These are phyloP conservation scores for Peromyscus maniculatus DNA, from an alignment of 2,113 vertebrate species.

Conservation along the genomic window DNA sequence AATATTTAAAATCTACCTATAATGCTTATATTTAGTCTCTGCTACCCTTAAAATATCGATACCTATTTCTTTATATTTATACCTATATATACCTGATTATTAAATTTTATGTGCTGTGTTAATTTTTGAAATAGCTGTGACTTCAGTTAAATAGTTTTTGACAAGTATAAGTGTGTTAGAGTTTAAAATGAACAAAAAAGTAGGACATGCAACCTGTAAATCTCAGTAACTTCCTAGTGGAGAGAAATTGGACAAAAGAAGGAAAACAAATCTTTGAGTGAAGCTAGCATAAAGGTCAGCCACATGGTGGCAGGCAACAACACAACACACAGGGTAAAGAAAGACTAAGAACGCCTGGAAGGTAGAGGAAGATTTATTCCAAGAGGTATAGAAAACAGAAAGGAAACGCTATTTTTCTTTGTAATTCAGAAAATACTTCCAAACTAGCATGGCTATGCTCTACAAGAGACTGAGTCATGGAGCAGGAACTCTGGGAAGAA, in stretches of 20 bases:
- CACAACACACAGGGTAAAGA: fast-evolving
- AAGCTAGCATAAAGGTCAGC: not conserved
- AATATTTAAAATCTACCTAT: not conserved
- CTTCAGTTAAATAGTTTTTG: not conserved
- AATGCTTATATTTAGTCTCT: not conserved
- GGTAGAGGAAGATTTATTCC: not conserved
- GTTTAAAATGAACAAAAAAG: not conserved
- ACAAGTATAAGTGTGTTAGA: too few relatives aligned
- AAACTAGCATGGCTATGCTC: not conserved
- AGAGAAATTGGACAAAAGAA: not conserved
- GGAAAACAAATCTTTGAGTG: not conserved
- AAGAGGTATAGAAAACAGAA: not conserved
- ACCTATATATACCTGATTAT: not conserved
- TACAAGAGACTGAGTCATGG: too few relatives aligned
- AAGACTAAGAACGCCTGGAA: fast-evolving
- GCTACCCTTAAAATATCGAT: not conserved
- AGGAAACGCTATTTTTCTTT: not conserved
- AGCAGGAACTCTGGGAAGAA: not conserved
- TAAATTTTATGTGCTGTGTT: not conserved
- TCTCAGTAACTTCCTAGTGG: not conserved
- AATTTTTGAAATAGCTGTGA: not conserved
- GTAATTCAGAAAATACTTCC: not conserved
- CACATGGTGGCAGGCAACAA: not conserved
- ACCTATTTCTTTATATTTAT: not conserved
- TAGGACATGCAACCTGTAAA: too few relatives aligned